phyloP scores from a whole-genome alignment of 1,140 invertebrate genomes.

The Xylocopa sonorina region DNA sequence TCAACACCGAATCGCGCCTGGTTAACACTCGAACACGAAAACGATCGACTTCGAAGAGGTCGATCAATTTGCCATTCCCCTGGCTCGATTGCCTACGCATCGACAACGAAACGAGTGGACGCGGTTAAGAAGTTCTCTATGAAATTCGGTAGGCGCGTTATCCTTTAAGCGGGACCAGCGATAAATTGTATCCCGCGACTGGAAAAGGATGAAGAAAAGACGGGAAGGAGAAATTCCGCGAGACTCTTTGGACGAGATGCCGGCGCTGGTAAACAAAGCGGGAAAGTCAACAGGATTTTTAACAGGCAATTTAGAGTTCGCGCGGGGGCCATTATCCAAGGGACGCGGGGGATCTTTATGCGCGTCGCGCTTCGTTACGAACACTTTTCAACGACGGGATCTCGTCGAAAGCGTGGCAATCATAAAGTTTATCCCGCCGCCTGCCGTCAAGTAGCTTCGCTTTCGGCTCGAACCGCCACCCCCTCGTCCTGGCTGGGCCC shows the following conservation, averaged over 20 bases:
- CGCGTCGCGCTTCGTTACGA: conserved; percentile 37
- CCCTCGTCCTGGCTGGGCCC: too few species aligned
- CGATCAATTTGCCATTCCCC: not conserved
- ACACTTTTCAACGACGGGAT: conserved; percentile 33
- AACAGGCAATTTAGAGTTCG: conserved; percentile 48
- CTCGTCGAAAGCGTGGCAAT: conserved; percentile 23
- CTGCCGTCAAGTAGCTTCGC: conserved; percentile 26
- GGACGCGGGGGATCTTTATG: conserved; percentile 34
- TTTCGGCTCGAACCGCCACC: conserved; percentile 5
- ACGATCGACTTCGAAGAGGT: not conserved
- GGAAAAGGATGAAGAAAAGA: too few species aligned
- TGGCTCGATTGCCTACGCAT: too few species aligned
- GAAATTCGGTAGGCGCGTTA: too few species aligned
- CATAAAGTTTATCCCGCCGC: conserved; percentile 36
- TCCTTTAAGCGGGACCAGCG: not conserved
- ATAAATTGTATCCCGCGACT: conserved; percentile 27
- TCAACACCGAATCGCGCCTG: too few species aligned
- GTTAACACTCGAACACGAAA: too few species aligned
- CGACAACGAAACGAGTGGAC: too few species aligned
- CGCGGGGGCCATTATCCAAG: conserved; percentile 14
- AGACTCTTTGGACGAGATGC: not conserved
- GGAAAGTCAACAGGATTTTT: conserved; percentile 46
- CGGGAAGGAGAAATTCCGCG: not conserved
- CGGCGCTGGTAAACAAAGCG: conserved; percentile 20
- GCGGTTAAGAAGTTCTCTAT: not conserved